Evolutionary conservation across 2,797 vertebrate species (phyloP).

Genomic region (Dallia pectoralis): DNA sequence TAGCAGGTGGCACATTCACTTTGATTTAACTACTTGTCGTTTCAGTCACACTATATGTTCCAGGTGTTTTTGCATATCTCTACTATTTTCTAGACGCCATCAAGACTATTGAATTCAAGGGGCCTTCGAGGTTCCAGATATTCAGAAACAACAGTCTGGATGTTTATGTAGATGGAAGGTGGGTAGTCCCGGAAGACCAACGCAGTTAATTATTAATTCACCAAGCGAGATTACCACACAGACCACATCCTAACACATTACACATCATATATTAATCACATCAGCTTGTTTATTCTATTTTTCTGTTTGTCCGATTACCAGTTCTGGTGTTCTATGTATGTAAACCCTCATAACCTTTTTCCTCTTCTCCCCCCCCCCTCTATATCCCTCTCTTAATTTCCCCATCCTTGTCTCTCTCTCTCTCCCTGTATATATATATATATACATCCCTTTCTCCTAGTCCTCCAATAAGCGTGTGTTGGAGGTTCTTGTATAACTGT

Average conservation of each 20-base stretch:
- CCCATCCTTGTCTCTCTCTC: not conserved
- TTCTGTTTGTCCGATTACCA: not conserved
- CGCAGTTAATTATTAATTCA: not conserved
- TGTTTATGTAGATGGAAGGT: conserved; percentile 87
- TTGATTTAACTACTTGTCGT: conserved; percentile 15
- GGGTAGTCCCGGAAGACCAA: conserved; percentile 32
- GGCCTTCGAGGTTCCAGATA: conserved; percentile 71
- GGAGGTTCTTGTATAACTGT: conserved; percentile 81
- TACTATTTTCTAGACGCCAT: conserved; percentile 76
- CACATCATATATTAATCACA: no score
- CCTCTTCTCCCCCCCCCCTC: not conserved
- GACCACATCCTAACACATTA: not conserved
- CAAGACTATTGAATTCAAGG: conserved; percentile 75
- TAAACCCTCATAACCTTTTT: not conserved
- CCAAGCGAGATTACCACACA: not conserved
- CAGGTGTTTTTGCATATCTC: not conserved
- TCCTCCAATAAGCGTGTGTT: conserved; percentile 84
- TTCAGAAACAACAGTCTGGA: conserved; percentile 75
- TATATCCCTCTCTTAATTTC: not conserved
- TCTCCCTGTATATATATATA: not conserved
- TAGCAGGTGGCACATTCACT: conserved; percentile 13
- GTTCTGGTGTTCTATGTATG: not conserved
- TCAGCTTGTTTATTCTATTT: not conserved
- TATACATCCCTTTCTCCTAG: conserved; percentile 53
- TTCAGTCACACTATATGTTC: no score